Evolutionary conservation across 2,113 vertebrate species (phyloP).

Genomic region (Dryoscopus gambensis): DNA sequence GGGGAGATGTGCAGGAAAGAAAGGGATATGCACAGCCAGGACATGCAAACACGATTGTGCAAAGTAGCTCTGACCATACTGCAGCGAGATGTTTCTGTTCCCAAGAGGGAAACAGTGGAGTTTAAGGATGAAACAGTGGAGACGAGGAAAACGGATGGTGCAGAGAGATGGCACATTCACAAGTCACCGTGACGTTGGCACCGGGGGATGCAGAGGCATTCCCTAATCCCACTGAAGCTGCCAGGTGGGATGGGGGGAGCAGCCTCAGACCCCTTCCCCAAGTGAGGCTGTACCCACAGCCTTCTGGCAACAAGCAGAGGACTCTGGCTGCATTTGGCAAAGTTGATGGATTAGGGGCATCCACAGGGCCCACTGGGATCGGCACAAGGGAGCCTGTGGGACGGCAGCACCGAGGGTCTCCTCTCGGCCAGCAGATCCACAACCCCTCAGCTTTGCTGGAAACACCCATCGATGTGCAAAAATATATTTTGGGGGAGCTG

Average conservation of each 20-base stretch:
- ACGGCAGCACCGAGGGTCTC: fast-evolving
- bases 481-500: not conserved
- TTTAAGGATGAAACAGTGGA: not conserved
- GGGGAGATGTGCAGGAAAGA: not conserved
- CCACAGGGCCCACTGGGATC: fast-evolving
- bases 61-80: not conserved
- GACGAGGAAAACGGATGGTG: not conserved
- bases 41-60: not conserved
- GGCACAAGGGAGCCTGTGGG: not conserved
- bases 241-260: fast-evolving
- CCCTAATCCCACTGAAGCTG: not conserved
- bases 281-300: fast-evolving
- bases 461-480: not conserved
- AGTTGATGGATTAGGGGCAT: not conserved
- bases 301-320: not conserved
- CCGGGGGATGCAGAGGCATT: not conserved
- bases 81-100: fast-evolving
- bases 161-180: not conserved
- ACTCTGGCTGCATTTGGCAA: not conserved
- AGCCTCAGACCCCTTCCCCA: not conserved
- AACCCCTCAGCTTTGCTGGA: not conserved
- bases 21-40: not conserved
- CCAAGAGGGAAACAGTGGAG: not conserved
- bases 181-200: fast-evolving
- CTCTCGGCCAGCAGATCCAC: fast-evolving